A percentile compares a stretch with the other conserved stretches of the same genome.
Conservation (phyloP, 2,888 invertebrate genomes). For the Nomada ferruginata region DNA sequence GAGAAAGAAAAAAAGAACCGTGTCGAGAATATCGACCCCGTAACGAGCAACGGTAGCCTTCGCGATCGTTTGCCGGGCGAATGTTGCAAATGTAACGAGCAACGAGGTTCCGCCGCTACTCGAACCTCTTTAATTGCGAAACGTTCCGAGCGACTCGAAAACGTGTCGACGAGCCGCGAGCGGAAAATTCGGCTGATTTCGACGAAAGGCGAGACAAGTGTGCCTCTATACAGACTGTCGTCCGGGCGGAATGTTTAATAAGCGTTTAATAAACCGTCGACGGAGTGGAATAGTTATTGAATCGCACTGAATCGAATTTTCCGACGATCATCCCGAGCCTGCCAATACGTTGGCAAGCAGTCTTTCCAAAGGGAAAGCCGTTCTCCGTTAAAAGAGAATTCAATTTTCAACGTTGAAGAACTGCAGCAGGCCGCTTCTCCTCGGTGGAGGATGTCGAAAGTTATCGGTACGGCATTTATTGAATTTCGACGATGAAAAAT, state of each 20-base stretch:
- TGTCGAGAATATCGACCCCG: slow-evolving; percentile 25
- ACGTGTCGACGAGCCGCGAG: neutral
- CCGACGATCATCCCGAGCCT: neutral
- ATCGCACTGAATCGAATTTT: slow-evolving; percentile 4
- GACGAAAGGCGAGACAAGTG: neutral
- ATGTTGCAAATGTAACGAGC: slow-evolving; percentile 7
- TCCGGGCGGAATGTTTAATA: too few relatives aligned
- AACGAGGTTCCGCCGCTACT: neutral
- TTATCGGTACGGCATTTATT: slow-evolving; percentile 42
- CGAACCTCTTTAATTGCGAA: neutral
- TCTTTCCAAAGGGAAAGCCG: neutral
- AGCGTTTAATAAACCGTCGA: too few relatives aligned
- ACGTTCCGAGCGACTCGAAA: slow-evolving; percentile 2
- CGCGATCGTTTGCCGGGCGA: slow-evolving; percentile 5
- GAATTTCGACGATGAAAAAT: slow-evolving; percentile 43
- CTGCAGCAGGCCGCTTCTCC: slow-evolving; percentile 21
- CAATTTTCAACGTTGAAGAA: slow-evolving; percentile 52
- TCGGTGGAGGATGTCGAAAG: slow-evolving; percentile 6
- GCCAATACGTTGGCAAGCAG: neutral
- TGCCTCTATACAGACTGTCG: too few relatives aligned
- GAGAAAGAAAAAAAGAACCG: neutral
- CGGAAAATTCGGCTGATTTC: neutral
- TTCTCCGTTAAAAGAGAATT: slow-evolving; percentile 41
- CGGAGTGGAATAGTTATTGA: neutral
- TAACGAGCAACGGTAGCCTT: slow-evolving; percentile 15